Conservation (phyloP, 2,797 vertebrate genomes). For the Megaceryle alcyon region DNA sequence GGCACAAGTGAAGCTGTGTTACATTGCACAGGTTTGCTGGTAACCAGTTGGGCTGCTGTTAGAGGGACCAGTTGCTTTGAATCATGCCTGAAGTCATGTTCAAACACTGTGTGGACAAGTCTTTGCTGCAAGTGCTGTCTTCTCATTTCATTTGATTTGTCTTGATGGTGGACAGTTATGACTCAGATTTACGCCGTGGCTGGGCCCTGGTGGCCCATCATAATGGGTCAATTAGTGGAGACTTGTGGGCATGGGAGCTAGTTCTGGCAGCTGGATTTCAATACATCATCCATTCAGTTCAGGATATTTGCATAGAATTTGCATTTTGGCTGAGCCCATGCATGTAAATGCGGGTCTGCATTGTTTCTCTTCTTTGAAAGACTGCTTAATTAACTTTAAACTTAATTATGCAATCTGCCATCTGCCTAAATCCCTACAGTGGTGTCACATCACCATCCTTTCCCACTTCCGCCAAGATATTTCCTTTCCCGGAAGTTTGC, state of each 20-base stretch:
- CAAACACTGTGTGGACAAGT: not conserved
- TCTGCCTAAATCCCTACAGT: conserved; percentile 44
- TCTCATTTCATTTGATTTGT: not conserved
- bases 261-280: conserved; percentile 27
- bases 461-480: not conserved
- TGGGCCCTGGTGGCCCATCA: not conserved
- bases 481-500: not conserved
- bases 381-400: conserved; percentile 65
- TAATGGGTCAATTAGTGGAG: not conserved
- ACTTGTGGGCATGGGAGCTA: not conserved
- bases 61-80: not conserved
- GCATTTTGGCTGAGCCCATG: not conserved
- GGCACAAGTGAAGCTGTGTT: not conserved
- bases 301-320: conserved; percentile 34
- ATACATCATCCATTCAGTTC: not conserved
- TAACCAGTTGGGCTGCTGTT: not conserved
- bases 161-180: not conserved
- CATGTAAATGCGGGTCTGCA: conserved; percentile 30
- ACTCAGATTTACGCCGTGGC: not conserved
- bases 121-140: not conserved
- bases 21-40: not conserved
- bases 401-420: conserved; percentile 49
- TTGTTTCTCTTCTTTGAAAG: conserved; percentile 52
- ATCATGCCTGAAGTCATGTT: not conserved
- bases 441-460: not conserved